phyloP scores from a whole-genome alignment of 2,113 vertebrate genomes.

The Theristicus caerulescens region DNA sequence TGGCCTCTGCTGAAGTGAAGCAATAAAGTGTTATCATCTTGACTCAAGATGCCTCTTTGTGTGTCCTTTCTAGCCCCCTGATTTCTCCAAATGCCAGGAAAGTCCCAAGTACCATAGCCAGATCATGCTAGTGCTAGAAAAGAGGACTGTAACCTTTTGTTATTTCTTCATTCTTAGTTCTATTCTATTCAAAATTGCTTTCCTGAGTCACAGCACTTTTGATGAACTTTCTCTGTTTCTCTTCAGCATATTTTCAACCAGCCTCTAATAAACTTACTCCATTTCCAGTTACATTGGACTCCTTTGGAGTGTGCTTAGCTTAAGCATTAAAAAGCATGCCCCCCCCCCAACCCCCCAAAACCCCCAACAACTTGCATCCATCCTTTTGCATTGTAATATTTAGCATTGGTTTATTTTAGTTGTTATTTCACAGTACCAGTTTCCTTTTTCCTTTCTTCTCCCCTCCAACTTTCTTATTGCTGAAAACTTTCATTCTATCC shows the following conservation, averaged over 20 bases:
- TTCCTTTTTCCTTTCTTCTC: not conserved
- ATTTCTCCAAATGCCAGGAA: not conserved
- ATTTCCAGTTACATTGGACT: not conserved
- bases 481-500: not conserved
- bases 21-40: not conserved
- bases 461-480: not conserved
- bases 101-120: not conserved
- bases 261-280: not conserved
- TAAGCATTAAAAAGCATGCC: not conserved
- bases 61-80: not conserved
- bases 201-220: not conserved
- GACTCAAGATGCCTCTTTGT: not conserved
- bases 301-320: not conserved
- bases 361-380: no score
- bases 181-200: not conserved
- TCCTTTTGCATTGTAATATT: not conserved
- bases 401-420: not conserved
- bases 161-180: not conserved
- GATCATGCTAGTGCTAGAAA: not conserved
- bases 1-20: not conserved
- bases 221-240: not conserved
- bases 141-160: not conserved
- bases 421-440: not conserved
- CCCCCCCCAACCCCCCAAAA: fast-evolving
- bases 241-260: not conserved